These are phyloP conservation scores for Pomatorhinus ruficollis DNA, from an alignment of 2,113 vertebrate genomes.

Conservation along the genomic window DNA sequence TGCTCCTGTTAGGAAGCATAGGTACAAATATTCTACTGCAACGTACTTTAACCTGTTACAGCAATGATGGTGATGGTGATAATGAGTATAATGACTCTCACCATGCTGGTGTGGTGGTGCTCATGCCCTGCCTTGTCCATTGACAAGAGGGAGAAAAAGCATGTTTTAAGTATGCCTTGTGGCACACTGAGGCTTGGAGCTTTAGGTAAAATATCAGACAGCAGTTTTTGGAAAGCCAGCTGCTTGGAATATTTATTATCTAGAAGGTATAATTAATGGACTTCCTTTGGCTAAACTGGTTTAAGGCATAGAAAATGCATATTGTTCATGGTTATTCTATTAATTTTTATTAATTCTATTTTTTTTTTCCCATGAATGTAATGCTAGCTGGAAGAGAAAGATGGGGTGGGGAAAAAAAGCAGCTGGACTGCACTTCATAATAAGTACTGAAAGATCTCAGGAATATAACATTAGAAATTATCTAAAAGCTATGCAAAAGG, in stretches of 20 bases:
- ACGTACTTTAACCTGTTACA: neutral
- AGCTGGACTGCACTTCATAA: neutral
- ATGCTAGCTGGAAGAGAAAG: neutral
- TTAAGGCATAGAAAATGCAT: neutral
- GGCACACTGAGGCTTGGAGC: neutral
- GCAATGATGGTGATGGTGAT: neutral
- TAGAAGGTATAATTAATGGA: neutral
- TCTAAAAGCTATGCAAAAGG: neutral
- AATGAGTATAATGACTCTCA: neutral
- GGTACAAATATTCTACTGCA: no score
- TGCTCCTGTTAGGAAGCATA: neutral
- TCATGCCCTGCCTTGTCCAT: neutral
- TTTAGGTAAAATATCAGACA: neutral
- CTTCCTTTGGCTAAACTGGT: neutral
- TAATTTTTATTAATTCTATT: neutral
- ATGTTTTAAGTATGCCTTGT: neutral
- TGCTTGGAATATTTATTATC: constrained; percentile 18
- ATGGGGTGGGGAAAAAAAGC: neutral
- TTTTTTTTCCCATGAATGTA: neutral
- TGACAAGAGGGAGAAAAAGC: neutral
- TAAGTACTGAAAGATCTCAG: constrained; percentile 44
- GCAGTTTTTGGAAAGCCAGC: neutral
- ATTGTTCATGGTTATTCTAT: neutral
- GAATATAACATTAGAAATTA: constrained; percentile 16
- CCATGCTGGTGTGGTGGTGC: neutral